phyloP scores from a whole-genome alignment of 2,888 invertebrate species.

The Poecilus cupreus region DNA sequence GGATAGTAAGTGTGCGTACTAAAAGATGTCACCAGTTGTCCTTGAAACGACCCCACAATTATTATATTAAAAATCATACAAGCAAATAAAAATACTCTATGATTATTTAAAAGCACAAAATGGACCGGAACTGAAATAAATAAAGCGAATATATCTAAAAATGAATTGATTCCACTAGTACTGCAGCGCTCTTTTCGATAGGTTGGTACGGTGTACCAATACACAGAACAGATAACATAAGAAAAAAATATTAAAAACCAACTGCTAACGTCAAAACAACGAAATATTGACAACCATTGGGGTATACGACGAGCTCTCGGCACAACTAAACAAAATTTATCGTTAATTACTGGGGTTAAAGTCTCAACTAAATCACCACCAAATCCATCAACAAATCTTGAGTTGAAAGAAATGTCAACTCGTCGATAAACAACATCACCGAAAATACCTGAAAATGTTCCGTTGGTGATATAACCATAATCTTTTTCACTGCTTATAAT shows the following conservation, averaged over 20 bases:
- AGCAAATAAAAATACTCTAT: conserved; percentile 66
- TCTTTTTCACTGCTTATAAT: neutral
- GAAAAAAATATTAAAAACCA: conserved; percentile 61
- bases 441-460: conserved; percentile 34
- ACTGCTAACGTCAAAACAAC: conserved; percentile 66
- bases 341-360: conserved; percentile 66
- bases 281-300: conserved; percentile 70
- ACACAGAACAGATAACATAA: conserved; percentile 29
- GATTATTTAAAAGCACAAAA: conserved; percentile 5
- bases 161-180: neutral
- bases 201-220: conserved; percentile 37
- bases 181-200: neutral
- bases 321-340: conserved; percentile 70
- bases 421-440: conserved; percentile 17
- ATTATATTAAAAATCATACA: conserved; percentile 71
- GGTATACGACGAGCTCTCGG: conserved; percentile 70
- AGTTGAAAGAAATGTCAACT: conserved; percentile 43
- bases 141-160: conserved; percentile 42
- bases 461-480: conserved; percentile 32
- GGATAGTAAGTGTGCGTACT: conserved; percentile 71
- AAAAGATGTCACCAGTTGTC: conserved; percentile 71
- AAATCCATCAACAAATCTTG: conserved; percentile 50
- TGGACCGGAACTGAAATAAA: conserved; percentile 48
- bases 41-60: conserved; percentile 70
- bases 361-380: conserved; percentile 31